These are phyloP conservation scores for Platycercus adscitus DNA, from an alignment of 2,113 vertebrate genomes.

Conservation along the genomic window DNA sequence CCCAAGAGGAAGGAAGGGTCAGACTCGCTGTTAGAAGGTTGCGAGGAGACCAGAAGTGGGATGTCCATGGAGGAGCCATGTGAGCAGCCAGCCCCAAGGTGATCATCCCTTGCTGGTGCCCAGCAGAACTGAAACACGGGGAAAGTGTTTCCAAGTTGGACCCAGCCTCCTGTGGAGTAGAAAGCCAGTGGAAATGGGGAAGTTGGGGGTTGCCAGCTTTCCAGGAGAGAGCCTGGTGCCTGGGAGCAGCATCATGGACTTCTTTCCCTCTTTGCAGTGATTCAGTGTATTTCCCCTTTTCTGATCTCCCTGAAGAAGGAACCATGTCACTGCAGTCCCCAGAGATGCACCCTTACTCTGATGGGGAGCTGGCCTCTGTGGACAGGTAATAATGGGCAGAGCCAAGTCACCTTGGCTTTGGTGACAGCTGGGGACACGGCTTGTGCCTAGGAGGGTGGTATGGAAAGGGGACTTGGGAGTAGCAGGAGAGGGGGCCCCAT, in stretches of 20 bases:
- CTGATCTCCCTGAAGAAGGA: slow-evolving; percentile 70
- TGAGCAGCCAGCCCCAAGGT: slow-evolving; percentile 64
- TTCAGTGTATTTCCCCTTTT: slow-evolving; percentile 76
- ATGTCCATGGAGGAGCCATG: slow-evolving; percentile 22
- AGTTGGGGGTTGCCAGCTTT: neutral
- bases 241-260: neutral
- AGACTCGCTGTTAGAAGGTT: slow-evolving; percentile 77
- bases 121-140: neutral
- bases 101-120: neutral
- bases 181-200: neutral
- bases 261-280: slow-evolving; percentile 58
- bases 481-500: neutral
- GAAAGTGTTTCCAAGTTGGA: neutral
- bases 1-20: slow-evolving; percentile 60
- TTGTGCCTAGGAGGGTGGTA: neutral
- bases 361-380: slow-evolving; percentile 75
- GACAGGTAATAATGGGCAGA: slow-evolving; percentile 77
- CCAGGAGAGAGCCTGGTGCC: neutral
- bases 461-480: neutral
- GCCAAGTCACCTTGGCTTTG: neutral
- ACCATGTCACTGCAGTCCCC: neutral
- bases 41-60: slow-evolving; percentile 58
- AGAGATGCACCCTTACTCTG: slow-evolving; percentile 79
- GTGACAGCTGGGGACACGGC: neutral
- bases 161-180: neutral